These are phyloP conservation scores for Plutella xylostella DNA, from an alignment of 2,888 invertebrate species.

Conservation along the genomic window DNA sequence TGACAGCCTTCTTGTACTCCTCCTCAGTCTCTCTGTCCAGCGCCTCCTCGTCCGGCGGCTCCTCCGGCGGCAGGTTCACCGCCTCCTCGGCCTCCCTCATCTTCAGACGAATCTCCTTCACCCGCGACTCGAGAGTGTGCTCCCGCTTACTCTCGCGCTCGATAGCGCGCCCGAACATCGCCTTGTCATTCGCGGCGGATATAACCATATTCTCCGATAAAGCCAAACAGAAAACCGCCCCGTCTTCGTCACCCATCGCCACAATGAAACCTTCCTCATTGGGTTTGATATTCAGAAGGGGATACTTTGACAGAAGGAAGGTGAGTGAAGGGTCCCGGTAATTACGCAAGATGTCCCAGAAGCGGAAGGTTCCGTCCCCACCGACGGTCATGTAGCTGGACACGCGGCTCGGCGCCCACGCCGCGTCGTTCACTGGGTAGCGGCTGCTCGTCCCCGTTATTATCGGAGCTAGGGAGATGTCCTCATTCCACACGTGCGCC, in stretches of 20 bases:
- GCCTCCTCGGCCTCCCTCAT: constrained; percentile 37
- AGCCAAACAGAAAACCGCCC: constrained; percentile 77
- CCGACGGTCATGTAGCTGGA: constrained; percentile 53
- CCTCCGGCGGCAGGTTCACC: constrained; percentile 59
- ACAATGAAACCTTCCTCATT: constrained; percentile 73
- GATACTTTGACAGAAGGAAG: constrained; percentile 70
- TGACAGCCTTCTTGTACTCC: too few relatives aligned
- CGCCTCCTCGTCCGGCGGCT: too few relatives aligned
- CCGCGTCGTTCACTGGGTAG: constrained; percentile 41
- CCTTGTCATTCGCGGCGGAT: constrained; percentile 78
- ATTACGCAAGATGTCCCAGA: constrained; percentile 85
- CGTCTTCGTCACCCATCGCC: constrained; percentile 76
- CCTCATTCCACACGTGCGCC: constrained; percentile 79
- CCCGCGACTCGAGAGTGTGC: constrained; percentile 88
- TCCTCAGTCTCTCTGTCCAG: too few relatives aligned
- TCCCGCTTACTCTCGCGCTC: constrained; percentile 89
- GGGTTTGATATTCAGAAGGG: constrained; percentile 72
- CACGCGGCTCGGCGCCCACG: constrained; percentile 58
- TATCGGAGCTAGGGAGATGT: constrained; percentile 65
- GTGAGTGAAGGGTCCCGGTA: constrained; percentile 77
- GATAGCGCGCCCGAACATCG: constrained; percentile 77
- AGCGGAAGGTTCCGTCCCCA: constrained; percentile 78
- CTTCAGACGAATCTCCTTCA: constrained; percentile 83
- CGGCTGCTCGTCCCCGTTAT: constrained; percentile 45
- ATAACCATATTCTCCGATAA: constrained; percentile 78